Evolutionary conservation across 2,113 vertebrate genomes (phyloP).

Genomic region (Anser cygnoides): DNA sequence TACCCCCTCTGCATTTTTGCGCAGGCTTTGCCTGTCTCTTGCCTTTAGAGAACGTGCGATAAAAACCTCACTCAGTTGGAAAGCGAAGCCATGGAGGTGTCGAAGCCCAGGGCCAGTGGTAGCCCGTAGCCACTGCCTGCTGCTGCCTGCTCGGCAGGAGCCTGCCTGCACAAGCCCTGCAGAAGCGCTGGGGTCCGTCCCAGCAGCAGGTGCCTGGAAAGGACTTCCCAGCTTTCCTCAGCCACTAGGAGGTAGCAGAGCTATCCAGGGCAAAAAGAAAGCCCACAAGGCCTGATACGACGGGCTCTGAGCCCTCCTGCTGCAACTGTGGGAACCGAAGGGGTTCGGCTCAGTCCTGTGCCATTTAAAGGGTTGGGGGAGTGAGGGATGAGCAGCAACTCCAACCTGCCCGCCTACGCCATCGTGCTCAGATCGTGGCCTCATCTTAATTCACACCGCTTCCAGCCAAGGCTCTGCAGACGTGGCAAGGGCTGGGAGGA

Average conservation of each 20-base stretch:
- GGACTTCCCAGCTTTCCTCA: background rate
- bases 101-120: background rate
- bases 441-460: background rate
- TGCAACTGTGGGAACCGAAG: background rate
- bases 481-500: background rate
- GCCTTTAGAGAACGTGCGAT: background rate
- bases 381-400: background rate
- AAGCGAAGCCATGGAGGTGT: background rate
- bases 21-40: background rate
- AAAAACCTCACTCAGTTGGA: slow-evolving; percentile 13
- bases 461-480: background rate
- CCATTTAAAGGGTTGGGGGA: background rate
- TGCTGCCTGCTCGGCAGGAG: background rate
- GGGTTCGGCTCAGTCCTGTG: background rate
- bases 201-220: background rate
- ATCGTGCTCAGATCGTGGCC: background rate
- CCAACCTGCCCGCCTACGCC: background rate
- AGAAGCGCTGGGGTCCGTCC: accelerated
- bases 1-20: background rate
- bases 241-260: background rate
- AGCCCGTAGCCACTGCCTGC: background rate
- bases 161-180: background rate
- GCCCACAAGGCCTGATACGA: background rate
- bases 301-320: background rate
- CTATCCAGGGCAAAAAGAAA: background rate